These are phyloP conservation scores for Cyprinella venusta DNA, from an alignment of 2,797 vertebrate genomes.

Conservation along the genomic window DNA sequence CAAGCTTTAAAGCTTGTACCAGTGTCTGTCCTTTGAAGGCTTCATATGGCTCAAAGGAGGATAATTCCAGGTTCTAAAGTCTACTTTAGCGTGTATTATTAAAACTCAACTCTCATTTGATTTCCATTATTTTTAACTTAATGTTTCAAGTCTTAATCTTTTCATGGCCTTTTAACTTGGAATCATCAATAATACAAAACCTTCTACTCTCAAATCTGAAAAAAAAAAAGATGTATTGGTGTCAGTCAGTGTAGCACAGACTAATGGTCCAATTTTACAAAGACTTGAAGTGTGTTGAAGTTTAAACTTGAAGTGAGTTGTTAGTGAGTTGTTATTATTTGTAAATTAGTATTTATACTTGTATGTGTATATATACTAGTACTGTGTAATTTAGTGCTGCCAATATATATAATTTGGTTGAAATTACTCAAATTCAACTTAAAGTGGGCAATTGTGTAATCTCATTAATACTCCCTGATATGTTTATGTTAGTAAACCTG, in stretches of 20 bases:
- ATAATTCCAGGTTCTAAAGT: slow-evolving; percentile 17
- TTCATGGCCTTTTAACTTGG: background rate
- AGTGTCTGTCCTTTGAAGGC: background rate
- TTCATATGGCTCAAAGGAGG: slow-evolving; percentile 13
- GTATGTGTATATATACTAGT: background rate
- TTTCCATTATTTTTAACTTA: slow-evolving; percentile 27
- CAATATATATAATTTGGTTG: background rate
- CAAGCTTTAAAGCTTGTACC: background rate
- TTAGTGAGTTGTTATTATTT: background rate
- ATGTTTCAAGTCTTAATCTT: background rate
- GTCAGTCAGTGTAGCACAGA: background rate
- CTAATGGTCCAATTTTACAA: background rate
- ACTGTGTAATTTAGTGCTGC: background rate
- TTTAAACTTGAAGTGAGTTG: background rate
- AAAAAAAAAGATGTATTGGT: background rate
- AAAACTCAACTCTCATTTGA: slow-evolving; percentile 17
- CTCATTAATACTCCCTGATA: background rate
- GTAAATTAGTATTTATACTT: background rate
- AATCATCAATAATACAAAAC: slow-evolving; percentile 16
- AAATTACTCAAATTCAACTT: background rate
- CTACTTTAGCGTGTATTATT: slow-evolving; percentile 44
- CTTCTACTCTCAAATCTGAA: background rate
- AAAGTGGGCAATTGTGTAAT: background rate
- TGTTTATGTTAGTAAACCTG: background rate
- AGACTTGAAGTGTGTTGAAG: background rate